Evolutionary conservation across 2,888 invertebrate genomes (phyloP), one percentile per base, ranked within the genome.

Genomic region (Oligia latruncula): DNA sequence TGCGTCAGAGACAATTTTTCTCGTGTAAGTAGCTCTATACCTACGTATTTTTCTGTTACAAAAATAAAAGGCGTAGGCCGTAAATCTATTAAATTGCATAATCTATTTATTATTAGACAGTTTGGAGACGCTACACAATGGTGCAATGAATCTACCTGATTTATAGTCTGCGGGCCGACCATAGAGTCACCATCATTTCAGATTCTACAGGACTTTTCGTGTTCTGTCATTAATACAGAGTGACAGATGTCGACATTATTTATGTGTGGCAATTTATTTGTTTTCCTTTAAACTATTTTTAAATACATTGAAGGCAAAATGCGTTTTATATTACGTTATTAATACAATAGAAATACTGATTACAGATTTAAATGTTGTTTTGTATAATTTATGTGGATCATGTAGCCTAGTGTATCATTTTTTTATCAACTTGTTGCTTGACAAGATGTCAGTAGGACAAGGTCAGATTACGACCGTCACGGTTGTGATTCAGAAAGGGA

Each of bases 121-220:
- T 81, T 87, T 81, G 82, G 84, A 84, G 87, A 88, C 86, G 87
- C 89, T 86, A 87, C 89, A 92, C 92, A 93, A 94, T 93, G 90
- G 91, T 91, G 91, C 91, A 93, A 92, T 93, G 91, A 91, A 92
- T 92, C 92, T 91, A 82, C 77, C 78, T 91, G 92, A 93, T 92
- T 93, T 92, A 92, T 92, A 84, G 77, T 68, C 74, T 72, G 84
- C 87, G 85, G 80, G 84, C 83, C 86, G 80, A 78, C 46, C 40
- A 73, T 82, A 84, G 82, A 75, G 84, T 75, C 82, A 76, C 91
- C 89, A 89, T 77, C 72, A 71, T 71, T 89, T 78, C 11, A 20
- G 20, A 67, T 68, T 74, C 35, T 65, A 46, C 64, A 64, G 73
- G 88, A 84, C 74, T 35, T 79, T 80, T 49, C 74, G 49, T 52